Conservation (phyloP, 2,888 invertebrate species). For the Drosophila picticornis region DNA sequence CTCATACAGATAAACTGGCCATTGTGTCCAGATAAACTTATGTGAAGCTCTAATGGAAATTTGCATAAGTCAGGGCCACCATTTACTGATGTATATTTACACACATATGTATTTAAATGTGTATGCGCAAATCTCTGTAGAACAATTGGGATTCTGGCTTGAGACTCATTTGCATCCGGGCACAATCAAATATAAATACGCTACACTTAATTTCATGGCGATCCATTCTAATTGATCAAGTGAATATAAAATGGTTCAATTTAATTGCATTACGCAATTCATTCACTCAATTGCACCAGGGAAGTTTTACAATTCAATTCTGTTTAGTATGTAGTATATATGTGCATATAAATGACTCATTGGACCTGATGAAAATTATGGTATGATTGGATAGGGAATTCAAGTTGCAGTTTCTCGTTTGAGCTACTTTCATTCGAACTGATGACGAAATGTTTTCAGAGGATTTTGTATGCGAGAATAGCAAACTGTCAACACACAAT, state of each 20-base stretch:
- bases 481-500: conserved; percentile 30
- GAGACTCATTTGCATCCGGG: conserved; percentile 41
- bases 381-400: background rate
- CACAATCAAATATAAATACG: conserved; percentile 31
- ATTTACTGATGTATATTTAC: conserved; percentile 1
- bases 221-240: conserved; percentile 44
- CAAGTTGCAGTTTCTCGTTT: background rate
- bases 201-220: conserved; percentile 26
- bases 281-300: conserved; percentile 33
- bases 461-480: conserved; percentile 19
- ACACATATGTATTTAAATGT: background rate
- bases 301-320: conserved; percentile 5
- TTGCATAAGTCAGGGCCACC: conserved; percentile 55
- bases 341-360: background rate
- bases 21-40: conserved; percentile 43
- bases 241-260: conserved; percentile 57
- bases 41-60: conserved; percentile 24
- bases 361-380: background rate
- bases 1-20: conserved; percentile 40
- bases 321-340: background rate
- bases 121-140: conserved; percentile 25
- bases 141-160: conserved; percentile 20
- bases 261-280: conserved; percentile 64
- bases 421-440: background rate
- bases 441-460: conserved; percentile 17